Percentiles rank a stretch among this genome's conserved stretches.
Evolutionary conservation across 92 coral and sea anemone genomes (phyloP).

Genomic region (Paragorgia papillata): DNA sequence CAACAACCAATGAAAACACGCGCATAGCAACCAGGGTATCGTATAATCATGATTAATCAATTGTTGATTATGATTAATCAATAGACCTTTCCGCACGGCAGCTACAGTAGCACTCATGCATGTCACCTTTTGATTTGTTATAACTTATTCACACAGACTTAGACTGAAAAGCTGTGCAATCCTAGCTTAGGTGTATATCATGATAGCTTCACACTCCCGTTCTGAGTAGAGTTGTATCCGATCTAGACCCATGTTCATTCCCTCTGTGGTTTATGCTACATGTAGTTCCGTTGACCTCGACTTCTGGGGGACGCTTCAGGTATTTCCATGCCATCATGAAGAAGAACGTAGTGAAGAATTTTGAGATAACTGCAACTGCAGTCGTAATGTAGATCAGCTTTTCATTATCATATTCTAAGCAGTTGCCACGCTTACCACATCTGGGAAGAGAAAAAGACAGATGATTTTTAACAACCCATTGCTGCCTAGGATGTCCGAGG

Average conservation of each 20-base stretch:
- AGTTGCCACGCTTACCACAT: slow-evolving; percentile 60
- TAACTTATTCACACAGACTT: too few species aligned
- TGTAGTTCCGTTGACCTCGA: neutral
- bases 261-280: neutral
- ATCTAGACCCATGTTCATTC: neutral
- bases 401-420: slow-evolving; percentile 65
- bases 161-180: too few species aligned
- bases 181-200: too few species aligned
- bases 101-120: too few species aligned
- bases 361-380: slow-evolving; percentile 25
- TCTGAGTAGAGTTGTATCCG: slow-evolving; percentile 21
- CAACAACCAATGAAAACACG: too few species aligned
- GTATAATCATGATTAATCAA: too few species aligned
- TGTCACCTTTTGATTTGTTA: too few species aligned
- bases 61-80: too few species aligned
- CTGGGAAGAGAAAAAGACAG: slow-evolving; percentile 45
- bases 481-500: too few species aligned
- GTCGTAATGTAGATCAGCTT: slow-evolving; percentile 20
- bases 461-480: too few species aligned
- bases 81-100: too few species aligned
- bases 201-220: neutral
- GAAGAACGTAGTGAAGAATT: slow-evolving; percentile 26
- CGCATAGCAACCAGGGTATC: too few species aligned
- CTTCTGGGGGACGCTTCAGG: slow-evolving; percentile 6
- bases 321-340: slow-evolving; percentile 27